phyloP scores from a whole-genome alignment of 1,140 invertebrate species.

The Tetramorium alpestre region DNA sequence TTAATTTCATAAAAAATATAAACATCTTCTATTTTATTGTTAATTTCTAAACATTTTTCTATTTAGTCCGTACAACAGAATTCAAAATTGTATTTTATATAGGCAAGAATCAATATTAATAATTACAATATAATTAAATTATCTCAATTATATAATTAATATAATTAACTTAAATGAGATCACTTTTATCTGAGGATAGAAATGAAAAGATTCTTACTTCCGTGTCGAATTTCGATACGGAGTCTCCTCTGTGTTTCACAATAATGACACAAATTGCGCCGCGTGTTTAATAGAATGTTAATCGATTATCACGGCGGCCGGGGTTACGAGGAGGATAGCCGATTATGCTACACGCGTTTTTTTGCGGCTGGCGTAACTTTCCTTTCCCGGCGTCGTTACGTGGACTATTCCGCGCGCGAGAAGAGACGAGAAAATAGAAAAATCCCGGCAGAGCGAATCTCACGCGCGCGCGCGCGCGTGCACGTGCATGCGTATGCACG shows the following conservation, averaged over 20 bases:
- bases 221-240: background rate
- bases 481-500: background rate
- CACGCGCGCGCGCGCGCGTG: background rate
- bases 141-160: background rate
- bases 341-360: constrained; percentile 49
- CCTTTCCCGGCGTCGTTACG: constrained; percentile 51
- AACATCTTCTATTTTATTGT: background rate
- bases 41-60: background rate
- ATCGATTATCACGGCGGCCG: constrained; percentile 13
- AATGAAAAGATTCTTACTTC: background rate
- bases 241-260: background rate
- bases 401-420: constrained; percentile 30
- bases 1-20: background rate
- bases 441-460: constrained; percentile 31
- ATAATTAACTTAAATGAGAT: background rate
- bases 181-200: background rate
- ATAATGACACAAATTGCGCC: background rate
- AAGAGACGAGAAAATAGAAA: constrained; percentile 50
- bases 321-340: background rate
- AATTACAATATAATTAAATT: background rate
- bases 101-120: background rate
- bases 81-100: background rate
- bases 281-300: background rate
- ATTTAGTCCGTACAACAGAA: background rate
- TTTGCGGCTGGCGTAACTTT: constrained; percentile 49